Evolutionary conservation across 2,113 vertebrate species (phyloP).

Genomic region (Lynx canadensis): DNA sequence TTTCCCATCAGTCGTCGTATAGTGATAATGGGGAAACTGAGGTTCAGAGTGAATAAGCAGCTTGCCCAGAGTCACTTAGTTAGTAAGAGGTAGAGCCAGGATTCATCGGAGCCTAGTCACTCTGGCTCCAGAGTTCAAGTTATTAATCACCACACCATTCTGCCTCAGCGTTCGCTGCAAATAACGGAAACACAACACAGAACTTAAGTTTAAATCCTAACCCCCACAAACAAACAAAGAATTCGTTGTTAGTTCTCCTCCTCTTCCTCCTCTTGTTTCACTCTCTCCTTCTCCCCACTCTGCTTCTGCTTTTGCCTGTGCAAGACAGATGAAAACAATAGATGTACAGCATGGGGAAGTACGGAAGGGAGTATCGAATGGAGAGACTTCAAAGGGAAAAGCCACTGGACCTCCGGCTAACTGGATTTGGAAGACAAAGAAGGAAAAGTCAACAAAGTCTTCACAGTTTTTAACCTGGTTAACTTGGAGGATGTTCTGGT

Average conservation of each 20-base stretch:
- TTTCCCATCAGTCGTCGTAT: neutral
- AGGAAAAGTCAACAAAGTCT: neutral
- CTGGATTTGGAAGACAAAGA: neutral
- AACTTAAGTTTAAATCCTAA: neutral
- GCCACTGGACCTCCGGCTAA: neutral
- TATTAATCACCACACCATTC: neutral
- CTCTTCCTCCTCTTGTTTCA: neutral
- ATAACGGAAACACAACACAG: neutral
- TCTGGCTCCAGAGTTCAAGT: neutral
- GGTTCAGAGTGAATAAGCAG: neutral
- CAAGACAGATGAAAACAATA: neutral
- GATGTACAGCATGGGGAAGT: neutral
- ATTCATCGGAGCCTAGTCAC: neutral
- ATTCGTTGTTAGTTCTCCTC: neutral
- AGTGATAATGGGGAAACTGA: neutral
- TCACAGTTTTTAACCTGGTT: neutral
- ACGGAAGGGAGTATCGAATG: neutral
- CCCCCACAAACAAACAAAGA: neutral
- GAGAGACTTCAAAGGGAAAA: neutral
- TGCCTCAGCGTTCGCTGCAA: neutral
- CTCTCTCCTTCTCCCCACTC: neutral
- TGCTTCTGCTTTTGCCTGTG: neutral
- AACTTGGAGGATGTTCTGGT: neutral
- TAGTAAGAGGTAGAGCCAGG: neutral
- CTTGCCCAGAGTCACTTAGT: neutral